Percentiles rank a stretch among this genome's conserved stretches.
phyloP scores from a whole-genome alignment of 2,888 invertebrate genomes.

The Caenorhabditis afra region DNA sequence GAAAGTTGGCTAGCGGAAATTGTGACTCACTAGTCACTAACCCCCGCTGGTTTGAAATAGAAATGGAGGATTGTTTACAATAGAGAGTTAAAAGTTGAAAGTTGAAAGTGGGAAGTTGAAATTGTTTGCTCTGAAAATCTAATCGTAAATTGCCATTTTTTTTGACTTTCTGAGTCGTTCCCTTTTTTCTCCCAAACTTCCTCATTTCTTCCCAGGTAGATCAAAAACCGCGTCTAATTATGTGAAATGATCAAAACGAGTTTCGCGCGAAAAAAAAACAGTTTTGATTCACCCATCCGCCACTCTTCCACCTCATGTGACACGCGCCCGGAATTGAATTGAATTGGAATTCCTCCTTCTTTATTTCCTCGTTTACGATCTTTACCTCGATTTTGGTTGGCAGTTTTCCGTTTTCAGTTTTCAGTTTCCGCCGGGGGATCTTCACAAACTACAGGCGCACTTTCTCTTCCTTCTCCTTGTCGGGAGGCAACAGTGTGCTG shows the following conservation, averaged over 20 bases:
- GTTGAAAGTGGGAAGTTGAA: too few relatives aligned
- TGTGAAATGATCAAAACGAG: constrained; percentile 35
- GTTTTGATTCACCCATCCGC: constrained; percentile 20
- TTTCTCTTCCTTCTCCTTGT: too few relatives aligned
- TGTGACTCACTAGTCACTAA: too few relatives aligned
- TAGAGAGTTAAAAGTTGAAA: too few relatives aligned
- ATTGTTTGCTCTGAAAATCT: too few relatives aligned
- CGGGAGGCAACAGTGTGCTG: constrained; percentile 3
- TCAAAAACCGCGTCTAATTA: constrained; percentile 38
- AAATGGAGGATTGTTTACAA: too few relatives aligned
- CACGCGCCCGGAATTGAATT: background rate
- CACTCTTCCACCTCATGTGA: constrained; percentile 40
- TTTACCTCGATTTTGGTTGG: constrained; percentile 10
- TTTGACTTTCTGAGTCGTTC: too few relatives aligned
- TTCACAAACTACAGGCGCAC: too few relatives aligned
- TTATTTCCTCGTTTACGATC: constrained; percentile 5
- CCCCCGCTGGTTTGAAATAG: background rate
- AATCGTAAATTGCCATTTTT: too few relatives aligned
- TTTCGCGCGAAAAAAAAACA: constrained; percentile 19
- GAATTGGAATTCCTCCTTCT: background rate
- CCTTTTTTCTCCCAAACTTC: constrained; percentile 1
- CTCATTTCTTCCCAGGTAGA: constrained; percentile 15
- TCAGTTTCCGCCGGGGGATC: constrained; percentile 4
- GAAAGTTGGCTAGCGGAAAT: too few relatives aligned
- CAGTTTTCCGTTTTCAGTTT: too few relatives aligned